phyloP scores from a whole-genome alignment of 2,888 invertebrate species.

The Empis livida region DNA sequence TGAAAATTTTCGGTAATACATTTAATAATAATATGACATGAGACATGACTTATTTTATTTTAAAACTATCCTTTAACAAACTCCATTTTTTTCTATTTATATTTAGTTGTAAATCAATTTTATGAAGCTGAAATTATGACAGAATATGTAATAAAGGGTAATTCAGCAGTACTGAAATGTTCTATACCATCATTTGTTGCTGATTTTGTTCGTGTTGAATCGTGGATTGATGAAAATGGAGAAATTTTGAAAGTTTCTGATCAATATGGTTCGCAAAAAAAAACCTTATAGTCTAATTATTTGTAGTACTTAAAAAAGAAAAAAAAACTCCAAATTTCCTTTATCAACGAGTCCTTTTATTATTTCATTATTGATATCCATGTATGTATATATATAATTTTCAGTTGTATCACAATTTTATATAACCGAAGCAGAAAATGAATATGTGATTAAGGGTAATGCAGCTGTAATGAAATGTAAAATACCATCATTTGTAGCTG shows the following conservation, averaged over 20 bases:
- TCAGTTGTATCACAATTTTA: conserved; percentile 80
- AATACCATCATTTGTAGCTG: conserved; percentile 87
- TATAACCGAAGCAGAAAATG: conserved; percentile 85
- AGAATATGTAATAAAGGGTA: conserved; percentile 61
- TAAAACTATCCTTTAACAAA: not conserved
- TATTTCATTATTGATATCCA: not conserved
- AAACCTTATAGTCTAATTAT: conserved; percentile 6
- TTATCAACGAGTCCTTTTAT: not conserved
- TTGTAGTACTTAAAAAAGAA: not conserved
- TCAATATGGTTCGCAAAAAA: conserved; percentile 27
- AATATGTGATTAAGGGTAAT: conserved; percentile 86
- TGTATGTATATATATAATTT: conserved; percentile 21
- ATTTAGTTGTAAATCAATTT: conserved; percentile 54
- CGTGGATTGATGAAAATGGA: conserved; percentile 51
- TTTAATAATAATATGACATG: not conserved
- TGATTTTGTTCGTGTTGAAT: conserved; percentile 56
- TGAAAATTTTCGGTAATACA: not conserved
- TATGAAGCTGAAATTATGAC: conserved; percentile 60
- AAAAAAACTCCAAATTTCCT: too few species aligned
- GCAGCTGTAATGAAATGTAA: conserved; percentile 86
- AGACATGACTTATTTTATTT: conserved; percentile 1
- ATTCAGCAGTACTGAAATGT: conserved; percentile 58
- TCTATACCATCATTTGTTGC: conserved; percentile 62
- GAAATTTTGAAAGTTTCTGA: conserved; percentile 26
- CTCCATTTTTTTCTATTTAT: not conserved